phyloP scores from a whole-genome alignment of 2,113 vertebrate genomes.

The Podilymbus podiceps region DNA sequence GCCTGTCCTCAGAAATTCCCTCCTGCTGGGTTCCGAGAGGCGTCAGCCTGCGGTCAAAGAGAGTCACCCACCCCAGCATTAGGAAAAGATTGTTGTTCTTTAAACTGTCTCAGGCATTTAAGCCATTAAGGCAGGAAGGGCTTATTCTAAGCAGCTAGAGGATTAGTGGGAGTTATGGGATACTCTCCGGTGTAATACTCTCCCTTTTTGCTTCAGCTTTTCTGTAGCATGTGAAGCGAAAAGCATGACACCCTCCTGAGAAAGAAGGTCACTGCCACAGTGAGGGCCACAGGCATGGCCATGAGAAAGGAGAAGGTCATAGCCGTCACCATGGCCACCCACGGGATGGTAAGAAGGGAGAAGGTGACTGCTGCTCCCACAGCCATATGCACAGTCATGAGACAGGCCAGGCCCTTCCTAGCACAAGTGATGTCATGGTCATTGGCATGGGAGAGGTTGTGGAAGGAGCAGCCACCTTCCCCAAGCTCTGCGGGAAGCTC shows the following conservation, averaged over 20 bases:
- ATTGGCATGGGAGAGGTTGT: background rate
- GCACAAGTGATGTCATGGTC: background rate
- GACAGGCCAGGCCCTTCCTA: background rate
- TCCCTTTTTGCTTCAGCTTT: background rate
- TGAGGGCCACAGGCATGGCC: background rate
- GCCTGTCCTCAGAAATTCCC: background rate
- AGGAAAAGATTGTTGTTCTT: constrained; percentile 38
- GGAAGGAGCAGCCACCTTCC: background rate
- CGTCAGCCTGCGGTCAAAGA: background rate
- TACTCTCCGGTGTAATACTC: background rate
- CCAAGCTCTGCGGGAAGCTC: background rate
- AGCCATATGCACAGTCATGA: background rate
- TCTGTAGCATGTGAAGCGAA: background rate
- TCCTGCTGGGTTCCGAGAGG: background rate
- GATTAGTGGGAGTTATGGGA: constrained; percentile 33
- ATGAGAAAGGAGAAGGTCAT: background rate
- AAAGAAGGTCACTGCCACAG: background rate
- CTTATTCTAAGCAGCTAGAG: constrained; percentile 40
- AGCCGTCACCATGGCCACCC: background rate
- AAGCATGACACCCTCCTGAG: background rate
- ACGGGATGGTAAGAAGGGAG: background rate
- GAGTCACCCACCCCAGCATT: background rate
- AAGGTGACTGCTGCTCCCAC: background rate
- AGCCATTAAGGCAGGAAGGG: constrained; percentile 49
- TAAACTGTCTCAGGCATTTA: constrained; percentile 21